Percentiles rank a stretch among this genome's conserved stretches.
phyloP scores from a whole-genome alignment of 2,888 invertebrate genomes.

The Scotopteryx bipunctaria region DNA sequence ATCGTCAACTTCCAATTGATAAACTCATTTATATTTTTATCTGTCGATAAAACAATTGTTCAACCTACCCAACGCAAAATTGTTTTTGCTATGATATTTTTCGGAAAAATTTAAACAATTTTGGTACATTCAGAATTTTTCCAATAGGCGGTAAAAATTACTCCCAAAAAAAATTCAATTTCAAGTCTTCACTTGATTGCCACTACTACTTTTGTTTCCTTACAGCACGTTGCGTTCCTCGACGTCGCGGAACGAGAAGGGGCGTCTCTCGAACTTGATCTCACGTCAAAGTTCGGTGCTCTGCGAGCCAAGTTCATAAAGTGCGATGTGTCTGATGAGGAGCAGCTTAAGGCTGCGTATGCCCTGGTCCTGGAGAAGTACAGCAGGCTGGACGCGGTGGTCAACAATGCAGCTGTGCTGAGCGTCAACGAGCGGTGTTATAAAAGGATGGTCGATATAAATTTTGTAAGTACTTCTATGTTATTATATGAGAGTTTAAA shows the following conservation, averaged over 20 bases:
- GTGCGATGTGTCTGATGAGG: conserved; percentile 68
- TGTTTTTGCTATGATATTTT: no score
- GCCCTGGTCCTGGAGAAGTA: conserved; percentile 68
- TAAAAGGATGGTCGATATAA: conserved; percentile 65
- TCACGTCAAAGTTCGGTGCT: conserved; percentile 66
- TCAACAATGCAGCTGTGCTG: conserved; percentile 69
- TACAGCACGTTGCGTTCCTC: conserved; percentile 72
- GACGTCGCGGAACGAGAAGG: conserved; percentile 68
- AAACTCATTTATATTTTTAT: no score
- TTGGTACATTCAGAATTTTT: no score
- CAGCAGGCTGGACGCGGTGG: conserved; percentile 63
- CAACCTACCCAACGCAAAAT: no score
- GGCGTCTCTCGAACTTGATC: conserved; percentile 57
- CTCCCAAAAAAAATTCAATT: no score
- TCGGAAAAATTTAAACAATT: no score
- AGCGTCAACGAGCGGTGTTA: conserved; percentile 48
- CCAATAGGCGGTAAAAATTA: no score
- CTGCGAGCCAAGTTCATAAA: conserved; percentile 73
- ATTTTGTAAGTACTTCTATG: conserved; percentile 60
- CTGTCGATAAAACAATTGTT: no score
- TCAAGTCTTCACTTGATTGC: no score
- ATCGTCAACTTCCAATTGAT: no score
- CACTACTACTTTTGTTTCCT: no score
- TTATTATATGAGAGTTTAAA: background rate
- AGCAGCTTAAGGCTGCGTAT: conserved; percentile 60